A percentile compares a stretch with the other conserved stretches of the same genome.
Conservation (phyloP, 2,113 vertebrate genomes). For the Acanthisitta chloris region DNA sequence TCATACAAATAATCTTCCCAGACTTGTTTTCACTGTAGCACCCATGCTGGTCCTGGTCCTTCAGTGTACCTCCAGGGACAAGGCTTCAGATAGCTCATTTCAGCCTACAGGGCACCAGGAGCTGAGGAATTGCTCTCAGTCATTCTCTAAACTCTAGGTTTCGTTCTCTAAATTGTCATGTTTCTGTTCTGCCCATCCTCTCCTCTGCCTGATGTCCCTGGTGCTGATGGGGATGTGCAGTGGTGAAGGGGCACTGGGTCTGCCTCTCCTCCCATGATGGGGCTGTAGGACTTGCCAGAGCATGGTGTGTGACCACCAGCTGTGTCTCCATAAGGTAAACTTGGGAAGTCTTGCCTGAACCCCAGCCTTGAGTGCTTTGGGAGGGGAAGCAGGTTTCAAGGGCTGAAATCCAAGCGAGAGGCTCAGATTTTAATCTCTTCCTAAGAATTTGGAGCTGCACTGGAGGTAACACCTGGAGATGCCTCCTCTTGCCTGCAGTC, state of each 20-base stretch:
- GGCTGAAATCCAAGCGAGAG: background rate
- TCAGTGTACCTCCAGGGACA: background rate
- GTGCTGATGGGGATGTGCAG: no score
- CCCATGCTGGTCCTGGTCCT: background rate
- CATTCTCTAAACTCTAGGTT: background rate
- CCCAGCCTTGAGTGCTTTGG: background rate
- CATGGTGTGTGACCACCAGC: background rate
- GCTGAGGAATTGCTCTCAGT: background rate
- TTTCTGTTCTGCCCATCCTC: background rate
- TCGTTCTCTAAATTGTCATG: background rate
- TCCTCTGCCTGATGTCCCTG: background rate
- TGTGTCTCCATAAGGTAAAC: accelerated
- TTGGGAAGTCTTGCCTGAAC: background rate
- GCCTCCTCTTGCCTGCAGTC: background rate
- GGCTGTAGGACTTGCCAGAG: background rate
- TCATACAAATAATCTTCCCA: background rate
- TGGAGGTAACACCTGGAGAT: background rate
- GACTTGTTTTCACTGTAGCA: background rate
- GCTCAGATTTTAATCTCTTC: conserved; percentile 14
- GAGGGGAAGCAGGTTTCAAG: background rate
- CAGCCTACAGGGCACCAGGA: background rate
- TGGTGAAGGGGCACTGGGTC: background rate
- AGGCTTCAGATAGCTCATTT: background rate
- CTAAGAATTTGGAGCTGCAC: background rate
- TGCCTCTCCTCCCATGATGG: accelerated